Conservation (phyloP, 2,113 vertebrate species). For the Oncorhynchus nerka region DNA sequence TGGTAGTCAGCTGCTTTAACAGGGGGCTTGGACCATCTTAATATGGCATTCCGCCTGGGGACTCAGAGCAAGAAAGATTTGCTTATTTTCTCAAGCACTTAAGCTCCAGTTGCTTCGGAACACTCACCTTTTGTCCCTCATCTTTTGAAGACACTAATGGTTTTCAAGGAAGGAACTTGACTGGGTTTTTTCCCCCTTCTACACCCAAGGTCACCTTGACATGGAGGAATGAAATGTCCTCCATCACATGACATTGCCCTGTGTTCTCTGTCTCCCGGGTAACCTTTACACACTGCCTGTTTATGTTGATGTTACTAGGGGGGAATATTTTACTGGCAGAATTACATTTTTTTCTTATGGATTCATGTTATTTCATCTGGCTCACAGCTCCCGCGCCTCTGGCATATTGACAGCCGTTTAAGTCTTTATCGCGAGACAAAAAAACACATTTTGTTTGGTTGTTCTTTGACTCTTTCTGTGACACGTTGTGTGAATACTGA, state of each 20-base stretch:
- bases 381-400: not conserved
- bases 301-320: not conserved
- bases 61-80: not conserved
- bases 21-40: too few relatives aligned
- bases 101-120: not conserved
- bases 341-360: not conserved
- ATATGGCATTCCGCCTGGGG: not conserved
- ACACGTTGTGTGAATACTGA: slow-evolving; percentile 51
- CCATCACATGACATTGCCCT: not conserved
- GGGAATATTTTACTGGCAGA: not conserved
- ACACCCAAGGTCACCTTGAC: too few relatives aligned
- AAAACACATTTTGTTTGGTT: slow-evolving; percentile 47
- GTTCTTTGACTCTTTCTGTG: slow-evolving; percentile 25
- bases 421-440: slow-evolving; percentile 52
- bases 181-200: not conserved
- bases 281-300: not conserved
- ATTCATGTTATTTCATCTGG: not conserved
- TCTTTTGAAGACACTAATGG: slow-evolving; percentile 1
- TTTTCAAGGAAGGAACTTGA: not conserved
- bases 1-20: too few relatives aligned
- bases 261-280: not conserved
- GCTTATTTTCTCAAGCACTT: not conserved
- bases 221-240: not conserved
- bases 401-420: not conserved
- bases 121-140: not conserved